Evolutionary conservation across 1,140 invertebrate species (phyloP), one percentile per base, ranked within the genome.

Genomic region (Amyelois transitella): DNA sequence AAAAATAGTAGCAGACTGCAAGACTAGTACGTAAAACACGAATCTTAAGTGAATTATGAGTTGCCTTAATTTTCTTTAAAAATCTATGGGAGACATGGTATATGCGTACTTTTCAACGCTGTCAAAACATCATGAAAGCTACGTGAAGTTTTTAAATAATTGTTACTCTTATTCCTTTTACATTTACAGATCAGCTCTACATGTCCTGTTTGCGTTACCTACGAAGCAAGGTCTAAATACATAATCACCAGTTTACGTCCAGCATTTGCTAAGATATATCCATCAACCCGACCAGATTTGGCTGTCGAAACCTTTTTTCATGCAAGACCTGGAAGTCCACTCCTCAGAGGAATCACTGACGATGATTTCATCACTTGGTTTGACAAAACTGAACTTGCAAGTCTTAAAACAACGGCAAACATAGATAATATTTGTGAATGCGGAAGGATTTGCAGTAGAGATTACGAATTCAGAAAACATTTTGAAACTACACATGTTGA

Each of bases 321-420:
- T 43, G 89, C 91, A 0, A 83, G 84, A 56, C 78, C 81, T 50
- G 90, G 88, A 22, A 91, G 90, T 71, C 87, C 88, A 19, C 73
- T 92, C 47, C 69, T 92, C 0, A 81, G 87, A 58, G 90, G 89
- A 3, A 90, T 91, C 5, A 91, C 90, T 32, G 90, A 91, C 49
- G 91, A 92, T 72, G 91, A 92, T 69, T 85, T 91, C 18, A 91
- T 92, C 21, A 92, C 91, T 5, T 92, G 91, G 91, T 92, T 92
- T 65, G 91, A 91, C 43, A 88, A 89, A 70, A 89, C 90, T 53
- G 87, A 86, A 64, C 71, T 82, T 12, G 81, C 85, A 10, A 87
- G 76, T 52, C 69, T 85, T 1, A 86, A 84, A 65, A 77, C 77
- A 1, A 77, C 69, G 22, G 64, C 73, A 14, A 86, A 75, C 60